A percentile compares a stretch with the other conserved stretches of the same genome.
These are phyloP conservation scores for Enteromius thamalakanensis DNA, from an alignment of 2,797 vertebrate species.

Conservation along the genomic window DNA sequence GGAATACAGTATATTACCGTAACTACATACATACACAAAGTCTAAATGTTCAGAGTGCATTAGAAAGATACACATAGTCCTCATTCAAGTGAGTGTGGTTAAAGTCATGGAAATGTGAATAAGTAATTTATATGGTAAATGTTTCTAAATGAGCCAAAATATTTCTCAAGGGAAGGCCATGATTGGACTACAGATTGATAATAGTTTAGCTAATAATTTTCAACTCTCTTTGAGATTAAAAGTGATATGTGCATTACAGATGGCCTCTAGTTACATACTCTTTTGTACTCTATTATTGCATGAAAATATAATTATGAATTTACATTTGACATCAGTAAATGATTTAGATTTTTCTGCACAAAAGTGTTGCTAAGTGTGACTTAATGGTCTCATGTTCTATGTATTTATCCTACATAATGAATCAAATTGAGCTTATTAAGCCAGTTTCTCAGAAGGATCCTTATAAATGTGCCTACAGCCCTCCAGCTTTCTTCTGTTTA, in stretches of 20 bases:
- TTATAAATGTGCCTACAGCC: constrained; percentile 75
- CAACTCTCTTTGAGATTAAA: constrained; percentile 55
- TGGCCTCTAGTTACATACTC: constrained; percentile 59
- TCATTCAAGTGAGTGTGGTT: constrained; percentile 24
- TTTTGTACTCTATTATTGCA: constrained; percentile 44
- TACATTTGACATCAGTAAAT: constrained; percentile 64
- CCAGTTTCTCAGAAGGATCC: constrained; percentile 76
- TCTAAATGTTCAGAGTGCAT: constrained; percentile 15
- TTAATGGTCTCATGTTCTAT: constrained; percentile 74
- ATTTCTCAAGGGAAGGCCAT: constrained; percentile 50
- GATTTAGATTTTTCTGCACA: constrained; percentile 63
- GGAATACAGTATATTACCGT: constrained; percentile 53
- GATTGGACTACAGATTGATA: constrained; percentile 54
- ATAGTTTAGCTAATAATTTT: constrained; percentile 58
- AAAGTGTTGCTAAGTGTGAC: constrained; percentile 63
- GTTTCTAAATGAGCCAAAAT: constrained; percentile 49
- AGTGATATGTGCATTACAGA: constrained; percentile 52
- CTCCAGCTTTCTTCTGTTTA: constrained; percentile 71
- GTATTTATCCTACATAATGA: constrained; percentile 73
- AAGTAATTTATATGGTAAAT: constrained; percentile 48
- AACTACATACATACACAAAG: constrained; percentile 43
- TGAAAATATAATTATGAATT: constrained; percentile 64
- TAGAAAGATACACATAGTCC: constrained; percentile 17
- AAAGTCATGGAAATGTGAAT: constrained; percentile 28
- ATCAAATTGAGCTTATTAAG: constrained; percentile 80